Evolutionary conservation across 2,888 invertebrate species (phyloP).

Genomic region (Chymomyza fuscimana): DNA sequence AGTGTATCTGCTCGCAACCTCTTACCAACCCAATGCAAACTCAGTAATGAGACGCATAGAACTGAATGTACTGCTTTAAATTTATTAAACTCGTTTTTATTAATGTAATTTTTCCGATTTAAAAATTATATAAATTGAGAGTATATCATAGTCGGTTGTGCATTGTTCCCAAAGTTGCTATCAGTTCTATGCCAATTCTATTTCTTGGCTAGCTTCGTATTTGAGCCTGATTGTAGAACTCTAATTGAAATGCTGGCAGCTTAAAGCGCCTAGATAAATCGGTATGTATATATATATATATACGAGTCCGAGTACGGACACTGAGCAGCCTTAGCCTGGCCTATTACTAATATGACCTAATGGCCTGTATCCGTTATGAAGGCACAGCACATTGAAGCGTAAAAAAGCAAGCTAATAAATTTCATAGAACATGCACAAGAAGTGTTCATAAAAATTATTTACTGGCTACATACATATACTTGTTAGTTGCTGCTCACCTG

Average conservation of each 20-base stretch:
- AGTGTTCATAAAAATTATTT: not conserved
- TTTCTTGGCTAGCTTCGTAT: slow-evolving; percentile 13
- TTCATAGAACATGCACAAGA: not conserved
- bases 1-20: too few relatives aligned
- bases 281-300: slow-evolving; percentile 10
- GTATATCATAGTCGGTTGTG: not conserved
- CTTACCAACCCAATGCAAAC: too few relatives aligned
- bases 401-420: not conserved
- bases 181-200: not conserved
- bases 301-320: slow-evolving; percentile 1
- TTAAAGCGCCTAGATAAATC: slow-evolving; percentile 25
- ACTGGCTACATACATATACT: not conserved
- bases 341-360: not conserved
- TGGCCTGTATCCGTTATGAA: not conserved
- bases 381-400: not conserved
- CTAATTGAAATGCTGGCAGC: slow-evolving; percentile 58
- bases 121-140: too few relatives aligned
- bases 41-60: too few relatives aligned
- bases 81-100: too few relatives aligned
- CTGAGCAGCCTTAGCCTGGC: not conserved
- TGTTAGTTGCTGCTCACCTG: not conserved
- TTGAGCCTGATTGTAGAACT: slow-evolving; percentile 19
- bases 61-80: too few relatives aligned
- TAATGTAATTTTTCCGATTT: too few relatives aligned
- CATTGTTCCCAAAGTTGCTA: not conserved